A percentile compares a stretch with the other conserved stretches of the same genome.
Conservation (phyloP, 2,888 invertebrate genomes). For the Cheilosia impressa region DNA sequence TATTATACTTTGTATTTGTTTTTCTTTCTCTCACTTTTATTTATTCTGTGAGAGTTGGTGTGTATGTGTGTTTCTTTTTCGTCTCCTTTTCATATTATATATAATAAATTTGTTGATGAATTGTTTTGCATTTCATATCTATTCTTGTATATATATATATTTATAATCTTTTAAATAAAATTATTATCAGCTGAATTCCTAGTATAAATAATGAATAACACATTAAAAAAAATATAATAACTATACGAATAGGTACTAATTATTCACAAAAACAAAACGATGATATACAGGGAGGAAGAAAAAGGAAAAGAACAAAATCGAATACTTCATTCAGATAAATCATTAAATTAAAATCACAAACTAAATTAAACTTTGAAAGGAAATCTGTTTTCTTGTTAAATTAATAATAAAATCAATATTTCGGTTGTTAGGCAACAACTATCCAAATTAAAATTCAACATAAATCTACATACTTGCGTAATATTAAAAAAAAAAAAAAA, state of each 20-base stretch:
- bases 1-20: slow-evolving; percentile 66
- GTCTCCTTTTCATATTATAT: slow-evolving; percentile 14
- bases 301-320: slow-evolving; percentile 1
- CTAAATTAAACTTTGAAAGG: slow-evolving; percentile 56
- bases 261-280: slow-evolving; percentile 64
- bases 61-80: slow-evolving; percentile 31
- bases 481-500: slow-evolving; percentile 25
- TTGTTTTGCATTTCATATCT: slow-evolving; percentile 36
- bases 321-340: slow-evolving; percentile 39
- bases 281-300: slow-evolving; percentile 18
- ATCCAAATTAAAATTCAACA: slow-evolving; percentile 54
- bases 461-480: slow-evolving; percentile 39
- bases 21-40: slow-evolving; percentile 24
- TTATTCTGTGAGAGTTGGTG: slow-evolving; percentile 29
- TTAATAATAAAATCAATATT: slow-evolving; percentile 54
- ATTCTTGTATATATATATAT: slow-evolving; percentile 62
- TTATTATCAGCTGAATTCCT: slow-evolving; percentile 52
- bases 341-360: slow-evolving; percentile 70
- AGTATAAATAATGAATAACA: slow-evolving; percentile 62
- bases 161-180: slow-evolving; percentile 53
- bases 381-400: slow-evolving; percentile 43
- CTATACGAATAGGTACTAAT: slow-evolving; percentile 46
- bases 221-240: slow-evolving; percentile 48
- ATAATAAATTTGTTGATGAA: slow-evolving; percentile 41
- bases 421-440: slow-evolving; percentile 53